A percentile compares a stretch with the other conserved stretches of the same genome.
Evolutionary conservation across 2,888 invertebrate species (phyloP).

Genomic region (Tenodera sinensis): DNA sequence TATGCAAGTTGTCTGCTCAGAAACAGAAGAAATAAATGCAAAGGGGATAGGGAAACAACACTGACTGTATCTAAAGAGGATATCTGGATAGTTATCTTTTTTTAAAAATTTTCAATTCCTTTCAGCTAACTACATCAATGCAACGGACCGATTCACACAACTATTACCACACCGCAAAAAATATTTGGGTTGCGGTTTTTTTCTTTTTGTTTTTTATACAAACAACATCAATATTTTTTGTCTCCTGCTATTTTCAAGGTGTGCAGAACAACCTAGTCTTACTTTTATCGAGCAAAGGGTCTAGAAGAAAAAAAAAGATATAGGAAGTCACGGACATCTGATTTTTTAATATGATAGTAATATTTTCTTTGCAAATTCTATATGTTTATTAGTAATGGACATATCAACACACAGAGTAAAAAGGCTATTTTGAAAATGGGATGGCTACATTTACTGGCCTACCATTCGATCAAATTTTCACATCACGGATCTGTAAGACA

Average conservation of each 20-base stretch:
- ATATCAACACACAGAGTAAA: conserved; percentile 25
- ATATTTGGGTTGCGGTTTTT: conserved; percentile 1
- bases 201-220: background rate
- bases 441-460: conserved; percentile 32
- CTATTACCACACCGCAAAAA: conserved; percentile 14
- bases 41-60: conserved; percentile 23
- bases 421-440: conserved; percentile 30
- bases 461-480: conserved; percentile 21
- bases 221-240: conserved; percentile 19
- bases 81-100: conserved; percentile 25
- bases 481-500: conserved; percentile 32
- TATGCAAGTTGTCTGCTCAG: background rate
- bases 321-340: conserved; percentile 37
- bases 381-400: conserved; percentile 15
- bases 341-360: conserved; percentile 24
- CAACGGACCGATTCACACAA: conserved; percentile 28
- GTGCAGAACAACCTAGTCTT: conserved; percentile 30
- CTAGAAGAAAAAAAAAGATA: conserved; percentile 32
- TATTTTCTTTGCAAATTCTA: conserved; percentile 25
- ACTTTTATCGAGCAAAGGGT: conserved; percentile 29
- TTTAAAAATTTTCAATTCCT: conserved; percentile 13
- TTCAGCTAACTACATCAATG: conserved; percentile 29
- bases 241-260: conserved; percentile 26
- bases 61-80: conserved; percentile 24
- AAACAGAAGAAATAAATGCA: conserved; percentile 25